Conservation (phyloP, 37 sponge, comb jelly and placozoan genomes). For the Dysidea cf. avara region DNA sequence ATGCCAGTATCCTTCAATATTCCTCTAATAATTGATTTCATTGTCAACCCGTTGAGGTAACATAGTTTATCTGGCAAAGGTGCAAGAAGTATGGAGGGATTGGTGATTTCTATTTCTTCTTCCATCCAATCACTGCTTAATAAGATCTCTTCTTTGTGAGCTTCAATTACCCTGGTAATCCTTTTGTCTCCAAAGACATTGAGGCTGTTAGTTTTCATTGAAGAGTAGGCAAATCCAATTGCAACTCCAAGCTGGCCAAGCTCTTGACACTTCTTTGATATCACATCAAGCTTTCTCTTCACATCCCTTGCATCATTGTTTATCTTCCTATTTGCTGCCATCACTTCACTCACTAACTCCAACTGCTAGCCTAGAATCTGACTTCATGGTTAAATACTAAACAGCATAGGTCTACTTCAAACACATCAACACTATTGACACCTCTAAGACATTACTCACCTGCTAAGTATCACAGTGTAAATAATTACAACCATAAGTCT, state of each 20-base stretch:
- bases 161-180: conserved; percentile 62
- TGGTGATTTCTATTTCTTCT: background rate
- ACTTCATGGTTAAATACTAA: no score
- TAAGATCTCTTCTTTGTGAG: conserved; percentile 50
- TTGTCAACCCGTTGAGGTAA: conserved; percentile 24
- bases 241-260: conserved; percentile 57
- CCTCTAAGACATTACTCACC: no score
- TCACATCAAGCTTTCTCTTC: conserved; percentile 56
- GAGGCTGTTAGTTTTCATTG: conserved; percentile 51
- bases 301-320: conserved; percentile 52
- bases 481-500: no score
- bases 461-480: no score
- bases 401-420: no score
- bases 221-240: conserved; percentile 60
- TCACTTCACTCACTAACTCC: no score
- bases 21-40: conserved; percentile 55
- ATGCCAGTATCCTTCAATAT: conserved; percentile 62
- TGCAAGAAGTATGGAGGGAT: conserved; percentile 31
- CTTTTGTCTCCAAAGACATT: conserved; percentile 55
- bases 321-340: no score
- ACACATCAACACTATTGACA: no score
- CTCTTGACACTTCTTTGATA: conserved; percentile 67
- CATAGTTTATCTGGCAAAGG: conserved; percentile 46
- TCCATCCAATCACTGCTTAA: background rate
- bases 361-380: no score